A percentile compares a stretch with the other conserved stretches of the same genome.
Evolutionary conservation across 2,113 vertebrate genomes (phyloP).

Genomic region (Numida meleagris): DNA sequence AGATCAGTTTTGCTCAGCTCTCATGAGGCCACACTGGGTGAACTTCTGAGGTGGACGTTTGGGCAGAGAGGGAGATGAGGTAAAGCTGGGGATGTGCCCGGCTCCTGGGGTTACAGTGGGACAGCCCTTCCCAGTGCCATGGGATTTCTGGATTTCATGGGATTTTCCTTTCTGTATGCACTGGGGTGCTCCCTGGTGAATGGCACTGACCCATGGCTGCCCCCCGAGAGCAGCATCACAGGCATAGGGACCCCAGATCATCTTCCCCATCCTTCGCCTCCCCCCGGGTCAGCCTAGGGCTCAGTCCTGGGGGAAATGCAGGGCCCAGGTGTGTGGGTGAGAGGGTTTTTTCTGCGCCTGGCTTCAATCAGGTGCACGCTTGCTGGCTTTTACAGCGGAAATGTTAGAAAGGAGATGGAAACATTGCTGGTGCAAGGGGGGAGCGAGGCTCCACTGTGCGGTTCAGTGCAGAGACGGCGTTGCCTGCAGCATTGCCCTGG

Average conservation of each 20-base stretch:
- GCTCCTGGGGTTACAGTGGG: background rate
- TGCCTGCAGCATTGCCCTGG: rapidly evolving
- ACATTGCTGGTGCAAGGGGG: rapidly evolving
- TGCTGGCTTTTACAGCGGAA: background rate
- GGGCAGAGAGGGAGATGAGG: background rate
- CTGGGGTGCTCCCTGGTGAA: background rate
- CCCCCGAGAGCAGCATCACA: background rate
- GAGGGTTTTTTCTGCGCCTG: background rate
- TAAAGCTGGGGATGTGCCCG: background rate
- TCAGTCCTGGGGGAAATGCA: rapidly evolving
- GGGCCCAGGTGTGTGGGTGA: background rate
- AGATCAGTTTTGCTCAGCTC: background rate
- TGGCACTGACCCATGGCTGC: background rate
- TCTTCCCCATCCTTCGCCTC: background rate
- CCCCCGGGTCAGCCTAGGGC: background rate
- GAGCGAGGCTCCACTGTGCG: background rate
- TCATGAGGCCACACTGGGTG: rapidly evolving
- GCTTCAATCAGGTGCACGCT: rapidly evolving
- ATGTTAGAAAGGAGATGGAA: background rate
- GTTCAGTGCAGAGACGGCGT: background rate
- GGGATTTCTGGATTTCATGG: too few relatives aligned
- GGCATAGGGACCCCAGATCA: background rate
- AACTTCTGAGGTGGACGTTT: background rate
- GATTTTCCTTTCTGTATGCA: background rate
- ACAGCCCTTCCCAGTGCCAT: background rate